A percentile compares a stretch with the other conserved stretches of the same genome.
These are phyloP conservation scores for Paelopatides confundens DNA, from an alignment of 53 echinoderm and acorn worm genomes.

Conservation along the genomic window DNA sequence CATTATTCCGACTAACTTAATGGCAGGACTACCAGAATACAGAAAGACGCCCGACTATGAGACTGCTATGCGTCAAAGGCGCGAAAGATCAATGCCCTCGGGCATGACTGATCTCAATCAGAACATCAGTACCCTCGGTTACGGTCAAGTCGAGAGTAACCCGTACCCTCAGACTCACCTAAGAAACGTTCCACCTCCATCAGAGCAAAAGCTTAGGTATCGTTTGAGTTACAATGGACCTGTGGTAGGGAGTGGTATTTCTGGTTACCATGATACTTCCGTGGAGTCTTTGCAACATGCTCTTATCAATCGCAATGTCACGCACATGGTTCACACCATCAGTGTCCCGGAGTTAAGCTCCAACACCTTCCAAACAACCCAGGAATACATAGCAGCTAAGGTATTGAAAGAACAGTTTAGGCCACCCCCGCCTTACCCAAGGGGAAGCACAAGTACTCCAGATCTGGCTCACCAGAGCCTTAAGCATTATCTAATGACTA, in stretches of 20 bases:
- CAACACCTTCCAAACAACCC: slow-evolving; percentile 79
- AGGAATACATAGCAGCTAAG: slow-evolving; percentile 95
- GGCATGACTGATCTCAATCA: slow-evolving; percentile 81
- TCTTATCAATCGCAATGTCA: slow-evolving; percentile 61
- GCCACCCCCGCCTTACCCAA: slow-evolving; percentile 94
- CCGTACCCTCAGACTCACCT: slow-evolving; percentile 78
- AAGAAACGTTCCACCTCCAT: slow-evolving; percentile 64
- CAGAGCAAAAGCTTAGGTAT: slow-evolving; percentile 71
- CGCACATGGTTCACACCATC: slow-evolving; percentile 89
- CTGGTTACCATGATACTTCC: slow-evolving; percentile 66
- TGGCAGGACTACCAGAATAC: slow-evolving; percentile 81
- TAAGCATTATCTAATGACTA: slow-evolving; percentile 83
- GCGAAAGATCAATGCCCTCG: slow-evolving; percentile 62
- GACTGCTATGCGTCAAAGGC: slow-evolving; percentile 67
- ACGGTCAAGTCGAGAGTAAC: slow-evolving; percentile 58
- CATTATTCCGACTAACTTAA: slow-evolving; percentile 67
- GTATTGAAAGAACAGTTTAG: slow-evolving; percentile 89
- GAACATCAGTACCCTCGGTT: slow-evolving; percentile 82
- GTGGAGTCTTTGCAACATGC: slow-evolving; percentile 87
- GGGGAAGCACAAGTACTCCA: slow-evolving; percentile 96
- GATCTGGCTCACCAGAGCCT: slow-evolving; percentile 87
- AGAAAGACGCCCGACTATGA: slow-evolving; percentile 91
- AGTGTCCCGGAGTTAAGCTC: slow-evolving; percentile 96
- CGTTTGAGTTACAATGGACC: slow-evolving; percentile 80
- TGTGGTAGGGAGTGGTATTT: slow-evolving; percentile 46